Evolutionary conservation across 2,888 invertebrate species (phyloP), one percentile per base, ranked within the genome.

Genomic region (Ophion costatus): DNA sequence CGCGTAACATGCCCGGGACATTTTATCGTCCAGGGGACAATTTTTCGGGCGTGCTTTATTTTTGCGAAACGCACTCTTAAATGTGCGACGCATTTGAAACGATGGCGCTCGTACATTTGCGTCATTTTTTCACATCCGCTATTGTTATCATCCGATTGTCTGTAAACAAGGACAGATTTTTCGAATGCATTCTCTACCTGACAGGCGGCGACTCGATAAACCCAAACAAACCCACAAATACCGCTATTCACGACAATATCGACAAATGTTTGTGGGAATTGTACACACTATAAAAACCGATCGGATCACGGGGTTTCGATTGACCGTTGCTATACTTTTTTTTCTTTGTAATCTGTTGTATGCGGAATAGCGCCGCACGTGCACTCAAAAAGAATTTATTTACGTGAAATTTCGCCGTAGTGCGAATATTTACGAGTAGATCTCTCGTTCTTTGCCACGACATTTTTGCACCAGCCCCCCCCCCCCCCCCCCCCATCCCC

Each of bases 361-460:
- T 38, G 38, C 38, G n/a, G 10, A 59, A 20, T 59, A 59, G 59
- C n/a, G 4, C 20, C 20, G 20, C n/a, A 11, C 11, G 22, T 24
- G 24, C 29, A 42, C 42, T 67, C n/a, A 5, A 67, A 45, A 20
- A 22, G 42, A 22, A 67, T 67, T 45, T 29, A 42, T 9, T n/a
- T 67, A 63, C n/a, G 42, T 10, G 20, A 22, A 42, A 42, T 67
- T 67, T 42, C 29, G 17, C 56, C 29, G n/a, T 70, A 70, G 51
- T 24, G 24, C 29, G 56, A 56, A 56, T 9, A 70, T 56, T 51
- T 17, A 20, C 56, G 20, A 64, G 24, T 11, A 7, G 2, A 5
- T 61, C 45, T 70, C 14, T 42, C 59, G 24, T 61, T 1, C 9
- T 42, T 74, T 2, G 61, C 4, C 45, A 1, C n/a, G 45, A 45